Evolutionary conservation across 2,888 invertebrate genomes (phyloP).

Genomic region (Metopia argyrocephala): DNA sequence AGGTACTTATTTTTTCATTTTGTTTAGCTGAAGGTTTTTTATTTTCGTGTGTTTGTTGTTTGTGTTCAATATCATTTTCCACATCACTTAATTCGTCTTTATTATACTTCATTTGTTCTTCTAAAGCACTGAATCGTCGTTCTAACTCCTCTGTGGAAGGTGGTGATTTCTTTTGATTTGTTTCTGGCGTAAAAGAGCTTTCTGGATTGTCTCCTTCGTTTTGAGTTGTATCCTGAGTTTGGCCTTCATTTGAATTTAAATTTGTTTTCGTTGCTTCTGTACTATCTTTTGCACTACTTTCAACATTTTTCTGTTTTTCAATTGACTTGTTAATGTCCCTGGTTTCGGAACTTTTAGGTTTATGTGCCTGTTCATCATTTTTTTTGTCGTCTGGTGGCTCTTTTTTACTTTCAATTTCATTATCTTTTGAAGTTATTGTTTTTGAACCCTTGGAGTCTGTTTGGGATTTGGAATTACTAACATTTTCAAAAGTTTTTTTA

Average conservation of each 20-base stretch:
- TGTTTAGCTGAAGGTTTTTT: background rate
- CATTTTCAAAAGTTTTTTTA: background rate
- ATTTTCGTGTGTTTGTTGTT: conserved; percentile 4
- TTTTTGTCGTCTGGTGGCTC: conserved; percentile 71
- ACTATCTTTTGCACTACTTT: background rate
- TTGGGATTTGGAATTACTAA: background rate
- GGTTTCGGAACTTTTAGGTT: background rate
- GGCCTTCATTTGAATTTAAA: background rate
- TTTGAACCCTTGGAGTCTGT: conserved; percentile 41
- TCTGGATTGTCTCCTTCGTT: background rate
- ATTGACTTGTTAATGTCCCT: background rate
- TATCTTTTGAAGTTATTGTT: conserved; percentile 67
- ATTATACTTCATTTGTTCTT: conserved; percentile 69
- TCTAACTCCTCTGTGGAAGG: conserved; percentile 74
- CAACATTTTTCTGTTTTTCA: background rate
- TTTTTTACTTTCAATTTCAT: conserved; percentile 68
- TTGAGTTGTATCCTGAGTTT: background rate
- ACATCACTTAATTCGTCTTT: conserved; percentile 68
- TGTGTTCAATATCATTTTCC: conserved; percentile 32
- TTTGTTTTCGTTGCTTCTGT: background rate
- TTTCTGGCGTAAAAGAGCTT: background rate
- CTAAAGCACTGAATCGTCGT: conserved; percentile 73
- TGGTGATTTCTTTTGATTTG: conserved; percentile 61
- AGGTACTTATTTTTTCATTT: background rate
- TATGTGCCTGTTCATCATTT: background rate